Evolutionary conservation across 2,797 vertebrate genomes (phyloP), one percentile per base, ranked within the genome.

Genomic region (Chloroceryle amazona): DNA sequence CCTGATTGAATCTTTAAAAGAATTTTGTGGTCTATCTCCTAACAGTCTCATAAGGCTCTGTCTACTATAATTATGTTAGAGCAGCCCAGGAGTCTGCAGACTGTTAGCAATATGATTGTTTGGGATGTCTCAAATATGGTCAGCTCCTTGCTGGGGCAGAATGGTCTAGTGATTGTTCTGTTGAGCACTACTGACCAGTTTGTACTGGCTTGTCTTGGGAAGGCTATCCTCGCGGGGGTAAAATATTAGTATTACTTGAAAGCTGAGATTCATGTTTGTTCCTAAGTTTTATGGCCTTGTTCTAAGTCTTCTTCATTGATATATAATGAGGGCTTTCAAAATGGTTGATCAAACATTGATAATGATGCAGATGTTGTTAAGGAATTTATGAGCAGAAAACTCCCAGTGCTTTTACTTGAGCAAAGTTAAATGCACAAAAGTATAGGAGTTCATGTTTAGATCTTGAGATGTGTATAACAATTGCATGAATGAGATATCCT

Each of bases 291-390:
- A 44, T 21, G 33, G 10, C 28, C 28, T 86, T 76, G 21, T 26
- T 68, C 8, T 51, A 70, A 61, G 3, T 52, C 5, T 2, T 44
- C 7, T 3, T 58, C 13, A 2, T 49, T 71, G 5, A 0, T 5
- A 18, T 22, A 31, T 11, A 47, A 4, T 13, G 20, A 26, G 35
- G 12, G 8, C 39, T 73, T 90, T 74, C 47, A 46, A 55, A 81
- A 29, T 42, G 41, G 16, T 61, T 67, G 11, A 3, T 46, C 22
- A 81, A 37, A 29, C 18, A 16, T 39, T 39, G 39, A 70, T 66
- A 76, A 14, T 39, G 14, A 81, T 49, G 35, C n/a, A 60, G 55
- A 20, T n/a, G 8, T 11, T 72, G 14, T 1, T 2, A n/a, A 57
- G 51, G 37, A 68, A 35, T 23, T 21, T n/a, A 11, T 16, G 78